Evolutionary conservation across 2,797 vertebrate genomes (phyloP), one percentile per base, ranked within the genome.

Genomic region (Anomalospiza imberbis): DNA sequence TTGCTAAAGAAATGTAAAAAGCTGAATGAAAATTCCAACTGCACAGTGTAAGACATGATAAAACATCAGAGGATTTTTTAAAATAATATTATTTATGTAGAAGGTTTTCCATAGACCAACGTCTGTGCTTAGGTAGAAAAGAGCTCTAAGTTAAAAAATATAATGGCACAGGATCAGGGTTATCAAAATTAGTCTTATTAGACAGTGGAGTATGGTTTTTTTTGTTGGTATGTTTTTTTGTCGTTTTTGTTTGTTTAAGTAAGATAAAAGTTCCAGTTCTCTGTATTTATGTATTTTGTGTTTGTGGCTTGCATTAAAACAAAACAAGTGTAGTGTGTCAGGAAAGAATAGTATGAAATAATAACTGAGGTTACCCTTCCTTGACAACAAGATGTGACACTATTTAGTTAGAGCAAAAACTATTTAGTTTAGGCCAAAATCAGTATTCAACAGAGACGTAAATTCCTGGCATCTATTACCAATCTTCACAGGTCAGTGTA

Each of bases 301-400:
- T 89, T 80, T 88, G 81, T 92, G 79, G 55, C 60, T 85, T 88
- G 19, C 63, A 47, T 83, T 92, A 84, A 88, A 96, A 78, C 29
- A 92, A 92, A 85, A 73, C 44, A 51, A 5, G 3, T 84, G 54
- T 68, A 54, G 25, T 29, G 24, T 74, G 7, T 94, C 66, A 96
- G 91, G 70, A 78, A 94, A 88, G 45, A 89, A 63, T 74, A 24
- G 78, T 87, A 76, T 87, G 82, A 89, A 79, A 91, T 96, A 80
- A 77, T 88, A 89, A 73, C 63, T 2, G 11, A 83, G 38, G 55
- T 79, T 91, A 58, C 48, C 62, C 38, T 71, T 92, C 55, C 42
- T 54, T 90, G 82, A 81, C 79, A 91, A 85, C 45, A 74, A 68
- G 75, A 85, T 0, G 0, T 72, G 67, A 34, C 9, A 17, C 25